A percentile compares a stretch with the other conserved stretches of the same genome.
Evolutionary conservation across 2,113 vertebrate genomes (phyloP).

Genomic region (Tragelaphus imberbis): DNA sequence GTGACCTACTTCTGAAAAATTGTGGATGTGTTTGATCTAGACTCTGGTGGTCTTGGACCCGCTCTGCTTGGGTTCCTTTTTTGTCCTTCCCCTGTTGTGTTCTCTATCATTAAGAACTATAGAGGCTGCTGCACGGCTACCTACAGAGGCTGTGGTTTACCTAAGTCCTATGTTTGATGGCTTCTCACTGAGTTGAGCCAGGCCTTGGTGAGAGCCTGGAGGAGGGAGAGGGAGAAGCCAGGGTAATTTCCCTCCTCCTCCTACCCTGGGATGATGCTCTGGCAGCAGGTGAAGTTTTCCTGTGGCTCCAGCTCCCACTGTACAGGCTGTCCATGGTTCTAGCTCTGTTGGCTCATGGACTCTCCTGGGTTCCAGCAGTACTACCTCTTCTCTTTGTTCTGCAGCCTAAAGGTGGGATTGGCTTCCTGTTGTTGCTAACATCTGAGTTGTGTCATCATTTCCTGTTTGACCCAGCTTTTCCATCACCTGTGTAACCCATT

Average conservation of each 20-base stretch:
- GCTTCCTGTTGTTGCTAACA: not conserved
- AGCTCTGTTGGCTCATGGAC: not conserved
- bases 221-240: too few relatives aligned
- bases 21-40: not conserved
- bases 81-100: not conserved
- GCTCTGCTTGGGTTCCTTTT: not conserved
- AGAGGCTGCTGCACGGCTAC: not conserved
- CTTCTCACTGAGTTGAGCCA: not conserved
- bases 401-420: not conserved
- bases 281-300: not conserved
- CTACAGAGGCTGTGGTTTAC: not conserved
- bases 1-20: not conserved
- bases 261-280: not conserved
- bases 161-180: not conserved
- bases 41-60: not conserved
- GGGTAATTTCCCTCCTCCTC: not conserved
- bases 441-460: not conserved
- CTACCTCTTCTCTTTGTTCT: not conserved
- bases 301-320: not conserved
- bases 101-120: not conserved
- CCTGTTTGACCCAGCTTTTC: not conserved
- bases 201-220: not conserved
- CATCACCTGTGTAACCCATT: not conserved
- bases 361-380: not conserved
- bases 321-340: not conserved